Conservation (phyloP, 2,888 invertebrate genomes). For the Carcina quercana region DNA sequence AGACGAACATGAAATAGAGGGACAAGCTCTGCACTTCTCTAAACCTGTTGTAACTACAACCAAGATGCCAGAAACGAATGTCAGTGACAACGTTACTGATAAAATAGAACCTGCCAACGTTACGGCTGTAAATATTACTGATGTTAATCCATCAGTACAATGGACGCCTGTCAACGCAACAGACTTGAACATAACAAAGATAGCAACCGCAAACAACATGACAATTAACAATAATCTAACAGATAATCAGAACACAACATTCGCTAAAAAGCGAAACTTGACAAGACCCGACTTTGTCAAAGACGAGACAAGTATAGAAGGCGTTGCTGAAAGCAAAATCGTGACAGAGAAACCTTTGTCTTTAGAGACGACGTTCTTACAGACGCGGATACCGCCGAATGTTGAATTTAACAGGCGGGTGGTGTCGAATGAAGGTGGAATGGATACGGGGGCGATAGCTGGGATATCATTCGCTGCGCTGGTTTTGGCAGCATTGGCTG, state of each 20-base stretch:
- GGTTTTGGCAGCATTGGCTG: slow-evolving; percentile 76
- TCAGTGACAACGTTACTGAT: slow-evolving; percentile 19
- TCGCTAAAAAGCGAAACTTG: slow-evolving; percentile 44
- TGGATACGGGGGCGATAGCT: slow-evolving; percentile 78
- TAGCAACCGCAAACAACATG: slow-evolving; percentile 22
- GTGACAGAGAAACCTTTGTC: slow-evolving; percentile 64
- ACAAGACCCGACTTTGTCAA: slow-evolving; percentile 51
- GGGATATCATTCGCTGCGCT: slow-evolving; percentile 81
- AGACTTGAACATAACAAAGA: slow-evolving; percentile 6
- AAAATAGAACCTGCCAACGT: slow-evolving; percentile 5
- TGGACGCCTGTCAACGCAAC: slow-evolving; percentile 46
- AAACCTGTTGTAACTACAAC: no score
- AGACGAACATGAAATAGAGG: no score
- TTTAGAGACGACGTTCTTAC: slow-evolving; percentile 55
- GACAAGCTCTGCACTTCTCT: no score
- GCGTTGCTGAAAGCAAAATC: slow-evolving; percentile 51
- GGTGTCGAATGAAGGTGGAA: slow-evolving; percentile 47
- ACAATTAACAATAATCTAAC: slow-evolving; percentile 32
- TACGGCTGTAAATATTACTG: slow-evolving; percentile 16
- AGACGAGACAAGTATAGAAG: slow-evolving; percentile 40
- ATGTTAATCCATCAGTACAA: slow-evolving; percentile 34
- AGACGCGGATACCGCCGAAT: slow-evolving; percentile 57
- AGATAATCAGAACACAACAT: slow-evolving; percentile 44
- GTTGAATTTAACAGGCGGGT: slow-evolving; percentile 57
- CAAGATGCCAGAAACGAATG: slow-evolving; percentile 27